phyloP scores from a whole-genome alignment of 2,888 invertebrate genomes.

The Bombylius discolor region DNA sequence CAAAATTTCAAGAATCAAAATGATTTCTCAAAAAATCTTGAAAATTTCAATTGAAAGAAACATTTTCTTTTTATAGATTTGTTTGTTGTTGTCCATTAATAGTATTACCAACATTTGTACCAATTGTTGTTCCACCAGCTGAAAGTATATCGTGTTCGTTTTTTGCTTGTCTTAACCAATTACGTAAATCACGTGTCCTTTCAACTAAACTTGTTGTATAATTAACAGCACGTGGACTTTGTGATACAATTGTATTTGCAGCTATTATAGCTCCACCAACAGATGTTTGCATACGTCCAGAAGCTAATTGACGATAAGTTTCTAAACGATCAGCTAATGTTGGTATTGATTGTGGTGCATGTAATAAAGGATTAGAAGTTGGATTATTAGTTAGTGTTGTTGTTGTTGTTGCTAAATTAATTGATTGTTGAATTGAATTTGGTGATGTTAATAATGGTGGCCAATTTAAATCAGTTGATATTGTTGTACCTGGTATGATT shows the following conservation, averaged over 20 bases:
- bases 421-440: background rate
- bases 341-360: constrained; percentile 32
- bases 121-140: background rate
- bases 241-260: constrained; percentile 35
- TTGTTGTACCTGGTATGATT: background rate
- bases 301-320: constrained; percentile 42
- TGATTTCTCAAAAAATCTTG: no score
- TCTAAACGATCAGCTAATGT: constrained; percentile 42
- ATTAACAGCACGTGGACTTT: constrained; percentile 37
- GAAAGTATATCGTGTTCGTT: constrained; percentile 31
- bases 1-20: no score
- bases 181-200: constrained; percentile 49
- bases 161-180: constrained; percentile 49
- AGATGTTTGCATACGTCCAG: constrained; percentile 37
- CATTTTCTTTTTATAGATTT: background rate
- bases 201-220: constrained; percentile 50
- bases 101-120: background rate
- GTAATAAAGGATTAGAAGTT: constrained; percentile 15
- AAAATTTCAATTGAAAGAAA: no score
- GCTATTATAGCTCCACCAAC: constrained; percentile 34
- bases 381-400: background rate
- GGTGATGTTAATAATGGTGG: background rate
- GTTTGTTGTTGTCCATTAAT: background rate
- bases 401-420: no score
- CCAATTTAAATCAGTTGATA: constrained; percentile 1